Percentiles rank a stretch among this genome's conserved stretches.
Conservation (phyloP, 2,888 invertebrate species). For the Tetropium fuscum region DNA sequence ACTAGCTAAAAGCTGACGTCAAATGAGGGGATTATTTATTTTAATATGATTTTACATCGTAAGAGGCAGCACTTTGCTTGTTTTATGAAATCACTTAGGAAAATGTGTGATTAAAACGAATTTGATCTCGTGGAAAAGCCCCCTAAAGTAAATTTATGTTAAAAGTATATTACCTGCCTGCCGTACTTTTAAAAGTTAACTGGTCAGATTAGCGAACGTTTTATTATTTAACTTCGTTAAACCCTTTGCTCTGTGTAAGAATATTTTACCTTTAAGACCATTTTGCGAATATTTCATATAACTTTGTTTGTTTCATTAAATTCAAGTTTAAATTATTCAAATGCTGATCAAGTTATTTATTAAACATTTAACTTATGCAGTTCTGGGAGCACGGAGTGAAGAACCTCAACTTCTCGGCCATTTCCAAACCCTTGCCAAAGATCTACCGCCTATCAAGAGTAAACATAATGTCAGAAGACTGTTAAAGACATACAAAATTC, state of each 20-base stretch:
- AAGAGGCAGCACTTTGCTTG: conserved; percentile 57
- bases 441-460: too few species aligned
- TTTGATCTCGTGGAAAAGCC: conserved; percentile 63
- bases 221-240: conserved; percentile 49
- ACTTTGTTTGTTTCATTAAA: conserved; percentile 23
- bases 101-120: conserved; percentile 63
- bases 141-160: conserved; percentile 58
- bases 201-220: conserved; percentile 57
- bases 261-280: conserved; percentile 20
- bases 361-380: conserved; percentile 12
- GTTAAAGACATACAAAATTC: too few species aligned
- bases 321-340: conserved; percentile 18
- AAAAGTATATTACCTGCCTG: conserved; percentile 57
- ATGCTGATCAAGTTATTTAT: not conserved
- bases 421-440: too few species aligned
- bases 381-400: too few species aligned
- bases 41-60: conserved; percentile 59
- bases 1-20: conserved; percentile 56
- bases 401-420: too few species aligned
- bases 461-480: too few species aligned
- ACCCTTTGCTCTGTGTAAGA: conserved; percentile 29
- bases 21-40: conserved; percentile 59
- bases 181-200: conserved; percentile 57
- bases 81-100: conserved; percentile 59
- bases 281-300: conserved; percentile 22